Evolutionary conservation across 2,797 vertebrate genomes (phyloP).

Genomic region (Rhabdomys pumilio): DNA sequence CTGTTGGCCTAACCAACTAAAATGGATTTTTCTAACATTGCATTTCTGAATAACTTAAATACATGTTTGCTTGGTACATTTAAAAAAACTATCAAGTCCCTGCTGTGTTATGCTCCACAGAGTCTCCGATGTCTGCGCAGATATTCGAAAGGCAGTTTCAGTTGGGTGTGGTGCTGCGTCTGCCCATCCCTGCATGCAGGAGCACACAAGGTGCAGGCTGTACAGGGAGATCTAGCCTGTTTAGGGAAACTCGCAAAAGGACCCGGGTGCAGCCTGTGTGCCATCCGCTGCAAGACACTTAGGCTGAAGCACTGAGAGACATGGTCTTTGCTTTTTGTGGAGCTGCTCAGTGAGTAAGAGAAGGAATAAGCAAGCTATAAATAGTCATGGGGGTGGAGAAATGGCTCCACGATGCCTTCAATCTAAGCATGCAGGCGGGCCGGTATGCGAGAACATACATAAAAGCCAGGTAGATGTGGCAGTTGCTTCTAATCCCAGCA

Average conservation of each 20-base stretch:
- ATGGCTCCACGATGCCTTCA: neutral
- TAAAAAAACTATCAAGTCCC: neutral
- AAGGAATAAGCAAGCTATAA: neutral
- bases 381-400: neutral
- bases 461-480: neutral
- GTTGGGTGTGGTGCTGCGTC: neutral
- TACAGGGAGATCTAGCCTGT: no score
- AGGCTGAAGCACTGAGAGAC: rapidly evolving
- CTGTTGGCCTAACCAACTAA: neutral
- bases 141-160: neutral
- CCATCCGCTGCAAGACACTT: rapidly evolving
- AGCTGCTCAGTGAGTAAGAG: neutral
- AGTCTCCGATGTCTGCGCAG: neutral
- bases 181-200: neutral
- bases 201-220: neutral
- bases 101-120: neutral
- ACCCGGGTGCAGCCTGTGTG: rapidly evolving
- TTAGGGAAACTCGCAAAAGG: neutral
- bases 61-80: neutral
- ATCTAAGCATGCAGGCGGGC: neutral
- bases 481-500: neutral
- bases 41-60: neutral
- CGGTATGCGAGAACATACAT: neutral
- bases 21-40: neutral
- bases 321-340: rapidly evolving